Evolutionary conservation across 1,140 invertebrate genomes (phyloP).

Genomic region (Drosophila insularis): DNA sequence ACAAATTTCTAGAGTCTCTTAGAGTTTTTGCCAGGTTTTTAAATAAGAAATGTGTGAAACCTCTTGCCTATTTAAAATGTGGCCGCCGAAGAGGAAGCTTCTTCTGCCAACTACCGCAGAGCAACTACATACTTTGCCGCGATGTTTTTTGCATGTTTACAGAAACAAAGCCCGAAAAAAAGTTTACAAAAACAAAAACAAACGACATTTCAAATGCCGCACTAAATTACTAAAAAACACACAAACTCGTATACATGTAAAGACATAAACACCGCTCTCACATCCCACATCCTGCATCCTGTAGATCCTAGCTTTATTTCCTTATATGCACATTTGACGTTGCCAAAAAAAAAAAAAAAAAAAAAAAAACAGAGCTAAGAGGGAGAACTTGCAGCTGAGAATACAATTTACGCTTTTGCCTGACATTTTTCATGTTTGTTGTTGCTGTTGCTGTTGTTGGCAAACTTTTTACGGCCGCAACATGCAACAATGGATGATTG

Average conservation of each 20-base stretch:
- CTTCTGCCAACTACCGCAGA: not conserved
- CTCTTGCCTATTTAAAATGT: not conserved
- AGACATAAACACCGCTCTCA: constrained; percentile 17
- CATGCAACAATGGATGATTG: constrained; percentile 48
- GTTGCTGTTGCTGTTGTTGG: constrained; percentile 34
- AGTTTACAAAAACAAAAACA: constrained; percentile 4
- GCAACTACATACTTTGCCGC: constrained; percentile 5
- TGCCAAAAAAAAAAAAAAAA: constrained; percentile 30
- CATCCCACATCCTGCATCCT: constrained; percentile 2
- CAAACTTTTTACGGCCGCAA: constrained; percentile 67
- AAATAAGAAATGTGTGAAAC: constrained; percentile 30
- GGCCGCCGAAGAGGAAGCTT: not conserved
- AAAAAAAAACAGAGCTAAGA: constrained; percentile 8
- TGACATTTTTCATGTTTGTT: constrained; percentile 65
- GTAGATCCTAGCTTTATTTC: not conserved
- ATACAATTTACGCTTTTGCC: constrained; percentile 65
- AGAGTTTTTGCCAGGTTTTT: not conserved
- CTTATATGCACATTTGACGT: not conserved
- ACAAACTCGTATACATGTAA: constrained; percentile 3
- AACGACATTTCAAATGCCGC: constrained; percentile 60
- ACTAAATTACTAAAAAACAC: constrained; percentile 65
- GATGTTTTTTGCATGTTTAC: constrained; percentile 45
- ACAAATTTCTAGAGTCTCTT: not conserved
- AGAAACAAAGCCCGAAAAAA: not conserved
- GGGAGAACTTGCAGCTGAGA: constrained; percentile 52